These are phyloP conservation scores for Catharus bicknelli DNA, from an alignment of 2,113 vertebrate genomes.

Conservation along the genomic window DNA sequence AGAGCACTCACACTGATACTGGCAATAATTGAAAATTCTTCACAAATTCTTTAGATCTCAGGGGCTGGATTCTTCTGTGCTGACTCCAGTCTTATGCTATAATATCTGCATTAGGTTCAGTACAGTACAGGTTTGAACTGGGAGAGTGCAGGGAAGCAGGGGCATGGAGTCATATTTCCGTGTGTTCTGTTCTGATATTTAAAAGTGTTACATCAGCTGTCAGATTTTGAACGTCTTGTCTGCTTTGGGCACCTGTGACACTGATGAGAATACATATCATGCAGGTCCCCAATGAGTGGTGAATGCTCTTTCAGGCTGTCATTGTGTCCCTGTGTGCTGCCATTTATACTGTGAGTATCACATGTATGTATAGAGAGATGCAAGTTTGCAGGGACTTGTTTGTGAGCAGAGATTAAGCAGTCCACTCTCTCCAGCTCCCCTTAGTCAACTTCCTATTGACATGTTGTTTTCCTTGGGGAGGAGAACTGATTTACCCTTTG, in stretches of 20 bases:
- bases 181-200: slow-evolving; percentile 26
- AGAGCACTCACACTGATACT: slow-evolving; percentile 57
- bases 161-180: background rate
- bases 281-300: background rate
- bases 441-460: background rate
- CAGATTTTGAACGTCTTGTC: slow-evolving; percentile 3
- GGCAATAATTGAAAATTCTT: slow-evolving; percentile 72
- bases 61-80: background rate
- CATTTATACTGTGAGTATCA: background rate
- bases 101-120: background rate
- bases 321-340: background rate
- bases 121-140: background rate
- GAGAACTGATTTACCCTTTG: background rate
- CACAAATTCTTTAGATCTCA: slow-evolving; percentile 65
- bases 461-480: background rate
- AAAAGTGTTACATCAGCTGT: slow-evolving; percentile 16
- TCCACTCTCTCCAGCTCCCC: background rate
- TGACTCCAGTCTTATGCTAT: background rate
- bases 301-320: background rate
- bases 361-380: background rate
- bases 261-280: background rate
- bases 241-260: background rate
- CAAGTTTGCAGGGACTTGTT: background rate
- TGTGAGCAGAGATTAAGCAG: background rate
- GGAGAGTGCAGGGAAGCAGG: background rate